Percentiles rank a stretch among this genome's conserved stretches.
phyloP scores from a whole-genome alignment of 2,797 vertebrate genomes.

The Odontamblyopus lacepedii region DNA sequence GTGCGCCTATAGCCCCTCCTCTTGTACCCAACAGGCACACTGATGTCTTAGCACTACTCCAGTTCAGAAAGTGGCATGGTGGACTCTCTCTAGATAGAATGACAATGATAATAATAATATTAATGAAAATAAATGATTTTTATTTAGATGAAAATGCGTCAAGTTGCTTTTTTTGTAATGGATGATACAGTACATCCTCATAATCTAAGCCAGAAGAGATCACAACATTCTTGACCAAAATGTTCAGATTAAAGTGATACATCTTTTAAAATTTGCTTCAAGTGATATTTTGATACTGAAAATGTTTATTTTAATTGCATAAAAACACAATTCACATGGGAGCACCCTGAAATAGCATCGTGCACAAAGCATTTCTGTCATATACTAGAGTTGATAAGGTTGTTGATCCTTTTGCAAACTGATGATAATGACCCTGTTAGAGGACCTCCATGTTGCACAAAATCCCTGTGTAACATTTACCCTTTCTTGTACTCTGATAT shows the following conservation, averaged over 20 bases:
- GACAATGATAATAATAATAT: conserved; percentile 67
- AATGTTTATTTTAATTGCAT: too few relatives aligned
- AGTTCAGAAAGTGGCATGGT: conserved; percentile 74
- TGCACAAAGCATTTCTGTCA: too few relatives aligned
- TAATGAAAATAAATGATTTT: conserved; percentile 80
- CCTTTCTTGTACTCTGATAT: neutral
- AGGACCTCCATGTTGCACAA: neutral
- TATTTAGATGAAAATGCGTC: conserved; percentile 71
- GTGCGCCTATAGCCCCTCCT: conserved; percentile 49
- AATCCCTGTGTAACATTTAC: neutral
- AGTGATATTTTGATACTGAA: too few relatives aligned
- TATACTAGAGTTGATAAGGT: too few relatives aligned
- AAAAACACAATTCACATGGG: too few relatives aligned
- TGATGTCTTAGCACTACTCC: conserved; percentile 70
- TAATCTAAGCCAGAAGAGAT: too few relatives aligned
- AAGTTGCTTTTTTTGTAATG: conserved; percentile 16
- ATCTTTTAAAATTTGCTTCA: neutral
- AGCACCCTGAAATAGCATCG: too few relatives aligned
- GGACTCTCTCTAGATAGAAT: conserved; percentile 74
- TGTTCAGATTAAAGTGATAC: neutral
- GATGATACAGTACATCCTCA: neutral
- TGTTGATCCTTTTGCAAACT: too few relatives aligned
- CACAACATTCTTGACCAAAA: neutral
- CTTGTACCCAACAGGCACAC: conserved; percentile 52
- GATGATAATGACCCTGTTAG: neutral